Evolutionary conservation across 2,113 vertebrate genomes (phyloP), one percentile per base, ranked within the genome.

Genomic region (Paratilapia polleni): DNA sequence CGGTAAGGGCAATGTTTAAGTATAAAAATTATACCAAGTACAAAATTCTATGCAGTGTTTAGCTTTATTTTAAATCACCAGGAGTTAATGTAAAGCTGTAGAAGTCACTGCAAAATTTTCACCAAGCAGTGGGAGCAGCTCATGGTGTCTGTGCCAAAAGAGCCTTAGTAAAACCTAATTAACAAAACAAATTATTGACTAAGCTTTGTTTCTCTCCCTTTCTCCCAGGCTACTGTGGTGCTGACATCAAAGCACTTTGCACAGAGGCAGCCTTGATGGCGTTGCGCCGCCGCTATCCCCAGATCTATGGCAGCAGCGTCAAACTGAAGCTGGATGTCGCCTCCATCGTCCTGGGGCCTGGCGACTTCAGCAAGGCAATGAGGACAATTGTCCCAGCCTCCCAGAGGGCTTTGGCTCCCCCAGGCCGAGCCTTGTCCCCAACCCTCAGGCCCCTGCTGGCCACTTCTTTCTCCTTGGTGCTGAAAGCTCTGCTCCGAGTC

Each of bases 221-320:
- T 19, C 5, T 76, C 41, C 59, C 92, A 99, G 98, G 98, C 91
- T 99, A 99, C 94, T 99, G 98, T 41, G 98, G 98, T 86, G 98
- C 98, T 56, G 98, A 99, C 94, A 97, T 99, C 89, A 99, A 99
- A 97, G 98, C 98, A 96, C 97, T 99, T 98, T 99, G 98, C 96
- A 99, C 98, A 83, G 98, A 99, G 96, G 97, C 98, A 75, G 97
- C 98, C 88, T 95, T 99, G 95, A 97, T 96, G 77, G 98, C 98
- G 57, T 94, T 99, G 91, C 96, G 98, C 78, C 97, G 98, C 77
- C 97, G 97, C 80, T 99, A 99, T 58, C 98, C 98, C 12, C 98
- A 99, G 96, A 99, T 99, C 92, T 99, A 99, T 59, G 95, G 96
- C 93, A 98, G 97, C 96, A 98, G 98, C 56, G 97, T 98, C 90